Evolutionary conservation across 2,113 vertebrate species (phyloP).

Genomic region (Tamias sibiricus): DNA sequence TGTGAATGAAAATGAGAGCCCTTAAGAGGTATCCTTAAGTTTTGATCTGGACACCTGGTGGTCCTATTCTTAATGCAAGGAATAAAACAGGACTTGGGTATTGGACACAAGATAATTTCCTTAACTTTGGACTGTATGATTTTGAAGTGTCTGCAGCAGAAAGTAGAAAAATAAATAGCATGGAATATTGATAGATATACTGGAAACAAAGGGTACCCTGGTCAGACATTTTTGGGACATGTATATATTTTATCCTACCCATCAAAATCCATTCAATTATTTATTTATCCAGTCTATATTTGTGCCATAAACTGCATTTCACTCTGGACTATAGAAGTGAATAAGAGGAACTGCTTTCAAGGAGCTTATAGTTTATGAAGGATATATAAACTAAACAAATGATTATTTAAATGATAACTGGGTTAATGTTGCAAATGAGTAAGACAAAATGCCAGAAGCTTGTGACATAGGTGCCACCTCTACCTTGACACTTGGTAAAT

Average conservation of each 20-base stretch:
- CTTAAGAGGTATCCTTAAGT: not conserved
- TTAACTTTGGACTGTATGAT: not conserved
- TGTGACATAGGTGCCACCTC: not conserved
- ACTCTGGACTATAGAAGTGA: not conserved
- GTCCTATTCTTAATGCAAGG: not conserved
- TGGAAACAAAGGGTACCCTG: not conserved
- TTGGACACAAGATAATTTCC: not conserved
- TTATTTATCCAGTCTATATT: not conserved
- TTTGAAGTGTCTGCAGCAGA: not conserved
- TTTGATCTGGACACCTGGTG: not conserved
- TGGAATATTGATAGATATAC: not conserved
- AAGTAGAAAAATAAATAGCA: not conserved
- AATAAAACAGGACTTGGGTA: not conserved
- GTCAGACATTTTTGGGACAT: not conserved
- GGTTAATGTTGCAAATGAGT: not conserved
- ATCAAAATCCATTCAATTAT: not conserved
- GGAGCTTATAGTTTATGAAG: not conserved
- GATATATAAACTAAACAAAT: not conserved
- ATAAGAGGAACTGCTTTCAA: not conserved
- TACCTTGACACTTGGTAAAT: not conserved
- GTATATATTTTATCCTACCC: not conserved
- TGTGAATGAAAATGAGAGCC: not conserved
- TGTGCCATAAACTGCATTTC: not conserved
- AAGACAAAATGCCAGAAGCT: not conserved
- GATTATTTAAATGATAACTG: constrained; percentile 23